Conservation (phyloP, 2,797 vertebrate genomes). For the Dendrocincla tyrannina region DNA sequence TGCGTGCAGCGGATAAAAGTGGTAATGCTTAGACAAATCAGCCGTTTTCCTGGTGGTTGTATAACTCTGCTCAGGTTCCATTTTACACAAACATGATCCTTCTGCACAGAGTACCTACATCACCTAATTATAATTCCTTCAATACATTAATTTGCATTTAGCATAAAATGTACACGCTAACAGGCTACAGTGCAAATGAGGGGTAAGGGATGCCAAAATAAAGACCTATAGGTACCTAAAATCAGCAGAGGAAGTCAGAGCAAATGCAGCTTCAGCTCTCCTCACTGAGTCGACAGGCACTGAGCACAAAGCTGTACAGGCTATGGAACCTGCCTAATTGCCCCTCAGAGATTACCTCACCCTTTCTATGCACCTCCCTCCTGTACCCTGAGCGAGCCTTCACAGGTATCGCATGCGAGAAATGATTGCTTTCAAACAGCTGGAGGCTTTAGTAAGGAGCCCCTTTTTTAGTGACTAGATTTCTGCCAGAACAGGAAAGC, state of each 20-base stretch:
- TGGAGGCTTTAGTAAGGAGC: neutral
- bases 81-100: conserved; percentile 16
- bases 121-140: neutral
- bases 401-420: neutral
- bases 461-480: neutral
- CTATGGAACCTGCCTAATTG: neutral
- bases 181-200: neutral
- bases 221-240: neutral
- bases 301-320: neutral
- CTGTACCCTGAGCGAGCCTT: neutral
- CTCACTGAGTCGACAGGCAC: neutral
- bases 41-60: conserved; percentile 22
- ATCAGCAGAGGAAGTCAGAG: neutral
- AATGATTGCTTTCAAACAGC: neutral
- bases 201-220: neutral
- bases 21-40: conserved; percentile 37
- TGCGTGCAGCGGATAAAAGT: conserved; percentile 13
- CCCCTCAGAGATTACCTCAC: neutral
- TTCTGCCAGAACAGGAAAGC: neutral
- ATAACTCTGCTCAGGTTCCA: conserved; percentile 5
- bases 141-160: conserved; percentile 1
- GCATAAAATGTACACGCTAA: neutral
- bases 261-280: neutral
- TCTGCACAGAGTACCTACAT: neutral
- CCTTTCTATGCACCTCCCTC: neutral